A percentile compares a stretch with the other conserved stretches of the same genome.
Evolutionary conservation across 2,888 invertebrate species (phyloP).

Genomic region (Parnassius smintheus): DNA sequence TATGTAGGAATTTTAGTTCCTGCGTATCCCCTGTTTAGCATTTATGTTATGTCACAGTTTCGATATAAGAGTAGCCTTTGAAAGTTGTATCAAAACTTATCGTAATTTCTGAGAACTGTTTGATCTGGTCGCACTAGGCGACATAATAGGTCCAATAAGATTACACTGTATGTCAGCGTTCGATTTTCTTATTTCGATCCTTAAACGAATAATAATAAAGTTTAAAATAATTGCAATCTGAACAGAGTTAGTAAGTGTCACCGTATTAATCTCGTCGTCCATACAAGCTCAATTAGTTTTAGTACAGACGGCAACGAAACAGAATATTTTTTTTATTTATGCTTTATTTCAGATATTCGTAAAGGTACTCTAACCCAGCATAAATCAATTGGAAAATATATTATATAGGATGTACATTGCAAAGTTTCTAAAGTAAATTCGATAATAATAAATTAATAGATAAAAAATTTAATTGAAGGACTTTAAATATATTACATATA

Average conservation of each 20-base stretch:
- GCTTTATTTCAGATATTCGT: no score
- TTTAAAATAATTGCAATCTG: neutral
- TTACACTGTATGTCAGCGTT: neutral
- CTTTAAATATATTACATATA: no score
- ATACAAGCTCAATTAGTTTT: conserved; percentile 21
- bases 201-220: neutral
- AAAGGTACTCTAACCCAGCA: no score
- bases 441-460: no score
- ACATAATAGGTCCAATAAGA: conserved; percentile 9
- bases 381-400: no score
- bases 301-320: conserved; percentile 22
- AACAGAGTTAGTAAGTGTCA: conserved; percentile 9
- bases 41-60: conserved; percentile 5
- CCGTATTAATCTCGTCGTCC: conserved; percentile 15
- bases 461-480: no score
- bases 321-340: no score
- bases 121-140: conserved; percentile 3
- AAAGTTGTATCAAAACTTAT: conserved; percentile 12
- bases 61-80: conserved; percentile 14
- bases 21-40: no score
- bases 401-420: no score
- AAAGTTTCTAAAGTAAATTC: no score
- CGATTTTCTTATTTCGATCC: neutral
- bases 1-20: no score
- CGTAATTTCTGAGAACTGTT: conserved; percentile 23